Evolutionary conservation across 2,797 vertebrate genomes (phyloP), one percentile per base, ranked within the genome.

Genomic region (Spondyliosoma cantharus): DNA sequence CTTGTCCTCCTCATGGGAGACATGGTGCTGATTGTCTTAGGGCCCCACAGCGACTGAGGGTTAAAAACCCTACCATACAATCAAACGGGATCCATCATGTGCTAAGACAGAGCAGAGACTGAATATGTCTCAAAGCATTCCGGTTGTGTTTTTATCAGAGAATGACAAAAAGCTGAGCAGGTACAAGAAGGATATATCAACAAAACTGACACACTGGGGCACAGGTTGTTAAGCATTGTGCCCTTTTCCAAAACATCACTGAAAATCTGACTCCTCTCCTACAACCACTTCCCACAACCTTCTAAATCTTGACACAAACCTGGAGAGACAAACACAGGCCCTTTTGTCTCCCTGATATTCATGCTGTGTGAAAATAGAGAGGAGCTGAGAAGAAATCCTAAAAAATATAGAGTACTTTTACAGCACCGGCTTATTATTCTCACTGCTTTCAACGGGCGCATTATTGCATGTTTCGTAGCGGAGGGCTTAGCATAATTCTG

Each of bases 11-110:
- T 84, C 58, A 7, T 4, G 68, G 82, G 82, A 85, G 68, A 72
- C 48, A 61, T 65, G 73, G 56, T 82, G 74, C 70, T 86, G 81
- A 90, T 87, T 86, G 71, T 88, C 68, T 80, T 76, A 74, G 29
- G 57, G 83, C 76, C 71, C 76, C 62, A 32, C 67, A 50, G 79
- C 37, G 53, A 58, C 37, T 19, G 45, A 70, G 80, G 71, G 67
- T 82, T 71, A 79, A 69, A 73, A 32, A 80, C 63, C 25, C 54
- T 57, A 45, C 20, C 20, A 37, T 25, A 16, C n/a, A 15, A 61
- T 72, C 53, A 42, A 74, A 20, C 15, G 4, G 29, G 43, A 78
- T 76, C 66, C 62, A 61, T 63, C 16, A 53, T 9, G 42, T 50
- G 60, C 2, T 52, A 27, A 65, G 9, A 71, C 48, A 64, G 70